A percentile compares a stretch with the other conserved stretches of the same genome.
phyloP scores from a whole-genome alignment of 2,888 invertebrate genomes.

The Pammene aurita region DNA sequence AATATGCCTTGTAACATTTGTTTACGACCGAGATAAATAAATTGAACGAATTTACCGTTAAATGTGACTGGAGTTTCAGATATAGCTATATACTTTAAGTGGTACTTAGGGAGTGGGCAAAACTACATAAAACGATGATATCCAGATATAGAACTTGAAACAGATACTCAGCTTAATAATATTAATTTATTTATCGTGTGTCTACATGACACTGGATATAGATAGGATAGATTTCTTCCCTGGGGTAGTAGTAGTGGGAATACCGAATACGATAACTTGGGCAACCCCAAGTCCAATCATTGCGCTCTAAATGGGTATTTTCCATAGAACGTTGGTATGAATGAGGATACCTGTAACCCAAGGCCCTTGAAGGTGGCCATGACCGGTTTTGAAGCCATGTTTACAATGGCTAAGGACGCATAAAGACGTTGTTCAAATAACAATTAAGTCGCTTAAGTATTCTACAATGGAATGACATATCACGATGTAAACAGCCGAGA shows the following conservation, averaged over 20 bases:
- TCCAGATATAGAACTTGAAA: no score
- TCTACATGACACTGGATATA: no score
- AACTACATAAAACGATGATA: no score
- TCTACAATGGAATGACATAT: not conserved
- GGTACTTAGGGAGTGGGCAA: no score
- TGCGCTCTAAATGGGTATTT: not conserved
- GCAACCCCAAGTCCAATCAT: not conserved
- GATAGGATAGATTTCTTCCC: no score
- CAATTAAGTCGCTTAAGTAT: not conserved
- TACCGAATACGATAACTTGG: not conserved
- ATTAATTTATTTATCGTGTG: no score
- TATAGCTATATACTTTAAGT: no score
- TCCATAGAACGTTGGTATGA: no score
- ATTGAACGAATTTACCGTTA: not conserved
- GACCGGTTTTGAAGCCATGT: conserved; percentile 1
- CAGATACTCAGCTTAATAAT: no score
- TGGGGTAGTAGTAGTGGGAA: no score
- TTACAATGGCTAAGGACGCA: conserved; percentile 18
- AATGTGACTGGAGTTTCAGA: not conserved
- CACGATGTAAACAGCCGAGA: not conserved
- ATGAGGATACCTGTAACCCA: conserved; percentile 1
- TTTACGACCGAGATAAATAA: not conserved
- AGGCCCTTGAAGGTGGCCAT: conserved; percentile 17
- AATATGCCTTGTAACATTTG: conserved; percentile 13
- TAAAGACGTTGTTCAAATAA: not conserved